Conservation (phyloP, 2,888 invertebrate genomes). For the Drosophila rellima region DNA sequence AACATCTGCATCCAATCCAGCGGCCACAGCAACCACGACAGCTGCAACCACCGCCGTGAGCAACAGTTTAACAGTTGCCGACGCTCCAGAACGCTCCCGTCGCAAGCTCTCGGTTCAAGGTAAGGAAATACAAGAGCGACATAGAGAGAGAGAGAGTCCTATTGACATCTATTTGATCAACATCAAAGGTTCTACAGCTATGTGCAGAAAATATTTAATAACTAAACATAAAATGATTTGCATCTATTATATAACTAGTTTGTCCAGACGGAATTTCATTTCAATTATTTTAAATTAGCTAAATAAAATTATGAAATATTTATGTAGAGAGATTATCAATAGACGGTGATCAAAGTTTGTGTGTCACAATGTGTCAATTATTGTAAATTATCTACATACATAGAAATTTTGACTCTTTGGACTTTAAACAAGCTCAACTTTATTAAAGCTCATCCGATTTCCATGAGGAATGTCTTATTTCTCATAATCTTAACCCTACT, state of each 20-base stretch:
- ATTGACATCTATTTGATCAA: neutral
- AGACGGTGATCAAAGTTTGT: too few species aligned
- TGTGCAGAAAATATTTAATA: neutral
- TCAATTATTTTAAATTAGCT: neutral
- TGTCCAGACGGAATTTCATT: neutral
- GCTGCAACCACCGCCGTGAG: conserved; percentile 35
- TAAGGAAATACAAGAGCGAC: conserved; percentile 41
- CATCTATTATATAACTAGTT: neutral
- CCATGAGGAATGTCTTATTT: too few species aligned
- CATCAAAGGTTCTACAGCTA: neutral
- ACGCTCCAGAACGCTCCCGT: conserved; percentile 81
- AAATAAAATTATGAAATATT: neutral
- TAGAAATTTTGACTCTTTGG: too few species aligned
- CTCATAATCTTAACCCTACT: too few species aligned
- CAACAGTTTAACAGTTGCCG: conserved; percentile 75
- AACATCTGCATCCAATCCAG: conserved; percentile 28
- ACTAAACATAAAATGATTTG: neutral
- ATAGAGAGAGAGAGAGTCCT: neutral
- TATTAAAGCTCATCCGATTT: too few species aligned
- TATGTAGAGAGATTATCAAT: neutral
- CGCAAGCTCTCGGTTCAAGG: conserved; percentile 86
- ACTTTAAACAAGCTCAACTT: too few species aligned
- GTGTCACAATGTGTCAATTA: too few species aligned
- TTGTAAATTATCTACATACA: too few species aligned
- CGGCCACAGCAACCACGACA: conserved; percentile 54